Evolutionary conservation across 2,888 invertebrate genomes (phyloP).

Genomic region (Cartodere bifasciata): DNA sequence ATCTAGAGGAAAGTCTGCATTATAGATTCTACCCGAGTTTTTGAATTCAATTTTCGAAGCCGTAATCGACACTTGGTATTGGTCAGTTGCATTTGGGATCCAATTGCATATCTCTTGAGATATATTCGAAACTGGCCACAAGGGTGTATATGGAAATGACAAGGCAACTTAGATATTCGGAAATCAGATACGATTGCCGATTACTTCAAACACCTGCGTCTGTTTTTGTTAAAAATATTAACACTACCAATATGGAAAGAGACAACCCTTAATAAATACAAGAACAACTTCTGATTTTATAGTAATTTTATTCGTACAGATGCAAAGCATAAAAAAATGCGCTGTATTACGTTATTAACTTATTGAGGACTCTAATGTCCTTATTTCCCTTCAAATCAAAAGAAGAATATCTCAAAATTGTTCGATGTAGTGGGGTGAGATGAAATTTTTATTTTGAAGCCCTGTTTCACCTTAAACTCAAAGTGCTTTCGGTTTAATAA

Average conservation of each 20-base stretch:
- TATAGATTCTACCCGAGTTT: constrained; percentile 38
- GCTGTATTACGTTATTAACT: no score
- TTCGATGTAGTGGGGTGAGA: no score
- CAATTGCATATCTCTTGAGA: constrained; percentile 36
- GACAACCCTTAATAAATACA: no score
- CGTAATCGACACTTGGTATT: constrained; percentile 35
- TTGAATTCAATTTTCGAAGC: constrained; percentile 38
- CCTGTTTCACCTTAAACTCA: no score
- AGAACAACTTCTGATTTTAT: no score
- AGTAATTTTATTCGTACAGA: no score
- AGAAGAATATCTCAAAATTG: no score
- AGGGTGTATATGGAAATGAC: constrained; percentile 34
- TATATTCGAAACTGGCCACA: constrained; percentile 31
- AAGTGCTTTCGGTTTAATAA: no score
- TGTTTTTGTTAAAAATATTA: constrained; percentile 29
- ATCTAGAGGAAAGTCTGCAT: constrained; percentile 25
- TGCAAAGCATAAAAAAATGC: no score
- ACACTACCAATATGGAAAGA: constrained; percentile 27
- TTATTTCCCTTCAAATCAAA: no score
- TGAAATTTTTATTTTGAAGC: no score
- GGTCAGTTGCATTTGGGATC: constrained; percentile 37
- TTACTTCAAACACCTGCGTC: constrained; percentile 34
- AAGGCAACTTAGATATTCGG: constrained; percentile 32
- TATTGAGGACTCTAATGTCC: no score
- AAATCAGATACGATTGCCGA: constrained; percentile 33